These are phyloP conservation scores for Morus bassanus DNA, from an alignment of 2,797 vertebrate species.

Conservation along the genomic window DNA sequence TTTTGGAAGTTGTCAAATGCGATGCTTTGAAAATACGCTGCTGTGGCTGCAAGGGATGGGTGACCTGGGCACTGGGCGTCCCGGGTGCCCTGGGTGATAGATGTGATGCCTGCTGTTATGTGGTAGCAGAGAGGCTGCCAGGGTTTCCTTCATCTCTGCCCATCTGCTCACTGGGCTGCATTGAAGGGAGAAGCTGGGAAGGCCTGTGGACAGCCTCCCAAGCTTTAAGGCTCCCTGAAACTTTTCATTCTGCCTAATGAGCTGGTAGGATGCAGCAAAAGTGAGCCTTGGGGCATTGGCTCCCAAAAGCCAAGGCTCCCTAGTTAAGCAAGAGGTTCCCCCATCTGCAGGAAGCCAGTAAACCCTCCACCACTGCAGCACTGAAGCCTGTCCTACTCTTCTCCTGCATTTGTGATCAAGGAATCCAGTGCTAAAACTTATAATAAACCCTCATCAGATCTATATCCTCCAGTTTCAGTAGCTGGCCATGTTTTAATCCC, in stretches of 20 bases:
- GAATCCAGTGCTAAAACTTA: not conserved
- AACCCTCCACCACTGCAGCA: not conserved
- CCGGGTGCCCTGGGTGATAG: accelerated
- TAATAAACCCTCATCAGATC: not conserved
- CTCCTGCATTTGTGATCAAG: not conserved
- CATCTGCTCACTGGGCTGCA: not conserved
- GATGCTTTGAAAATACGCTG: not conserved
- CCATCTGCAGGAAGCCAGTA: not conserved
- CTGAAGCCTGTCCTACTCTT: not conserved
- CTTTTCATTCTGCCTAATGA: not conserved
- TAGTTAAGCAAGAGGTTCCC: not conserved
- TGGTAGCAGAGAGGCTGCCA: not conserved
- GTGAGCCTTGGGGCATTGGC: not conserved
- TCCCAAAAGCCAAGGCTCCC: not conserved
- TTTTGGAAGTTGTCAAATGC: not conserved
- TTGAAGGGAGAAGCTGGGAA: not conserved
- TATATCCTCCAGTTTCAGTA: not conserved
- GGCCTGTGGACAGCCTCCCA: not conserved
- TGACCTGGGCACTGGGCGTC: not conserved
- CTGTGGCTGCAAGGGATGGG: not conserved
- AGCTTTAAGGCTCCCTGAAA: not conserved
- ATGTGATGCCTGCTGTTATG: not conserved
- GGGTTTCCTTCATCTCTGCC: not conserved
- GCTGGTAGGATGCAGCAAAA: not conserved
- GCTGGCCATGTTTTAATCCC: not conserved